Conservation (phyloP, 2,888 invertebrate species). For the Chloroclysta siterata region DNA sequence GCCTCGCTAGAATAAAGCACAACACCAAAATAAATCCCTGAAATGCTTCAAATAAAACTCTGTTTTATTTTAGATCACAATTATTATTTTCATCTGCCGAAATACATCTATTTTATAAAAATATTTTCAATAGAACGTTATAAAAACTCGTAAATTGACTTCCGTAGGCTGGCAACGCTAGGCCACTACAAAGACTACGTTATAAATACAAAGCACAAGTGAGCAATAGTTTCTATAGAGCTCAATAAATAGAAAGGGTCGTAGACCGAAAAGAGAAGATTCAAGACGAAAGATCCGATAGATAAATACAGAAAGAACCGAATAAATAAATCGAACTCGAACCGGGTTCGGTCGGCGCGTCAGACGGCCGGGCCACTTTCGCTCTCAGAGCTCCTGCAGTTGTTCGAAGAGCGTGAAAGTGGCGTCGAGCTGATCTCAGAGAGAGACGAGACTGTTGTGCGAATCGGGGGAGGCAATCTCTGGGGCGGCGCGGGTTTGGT, state of each 20-base stretch:
- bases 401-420: constrained; percentile 49
- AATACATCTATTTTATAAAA: constrained; percentile 72
- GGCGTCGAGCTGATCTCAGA: constrained; percentile 83
- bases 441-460: constrained; percentile 92
- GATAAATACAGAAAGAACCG: constrained; percentile 28
- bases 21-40: constrained; percentile 76
- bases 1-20: constrained; percentile 81
- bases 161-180: constrained; percentile 55
- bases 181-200: constrained; percentile 60
- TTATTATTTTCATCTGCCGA: constrained; percentile 67
- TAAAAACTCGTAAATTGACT: constrained; percentile 77
- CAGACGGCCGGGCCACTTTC: constrained; percentile 7
- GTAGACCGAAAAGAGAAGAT: constrained; percentile 43
- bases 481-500: constrained; percentile 90
- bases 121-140: constrained; percentile 69
- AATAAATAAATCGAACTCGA: constrained; percentile 45
- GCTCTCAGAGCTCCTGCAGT: constrained; percentile 18
- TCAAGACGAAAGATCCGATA: constrained; percentile 34
- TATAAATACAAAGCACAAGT: constrained; percentile 77
- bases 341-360: constrained; percentile 51
- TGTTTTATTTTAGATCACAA: constrained; percentile 83
- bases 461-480: constrained; percentile 90
- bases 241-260: constrained; percentile 61
- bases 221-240: constrained; percentile 73
- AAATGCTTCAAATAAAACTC: constrained; percentile 84